Percentiles rank a stretch among this genome's conserved stretches.
phyloP scores from a whole-genome alignment of 2,888 invertebrate species.

The Aleiodes leptofemur region DNA sequence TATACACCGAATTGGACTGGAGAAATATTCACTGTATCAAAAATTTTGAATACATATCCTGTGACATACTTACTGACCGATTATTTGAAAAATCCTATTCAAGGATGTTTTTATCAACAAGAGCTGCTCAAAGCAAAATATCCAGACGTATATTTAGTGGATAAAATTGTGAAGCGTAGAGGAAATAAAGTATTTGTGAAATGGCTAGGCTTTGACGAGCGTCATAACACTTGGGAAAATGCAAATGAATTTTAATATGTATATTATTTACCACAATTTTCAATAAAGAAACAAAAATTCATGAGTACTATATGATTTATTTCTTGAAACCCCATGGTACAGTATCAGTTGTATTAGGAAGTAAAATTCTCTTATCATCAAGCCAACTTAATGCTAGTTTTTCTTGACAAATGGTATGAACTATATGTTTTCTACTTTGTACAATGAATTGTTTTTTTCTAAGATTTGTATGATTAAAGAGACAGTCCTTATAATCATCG shows the following conservation, averaged over 20 bases:
- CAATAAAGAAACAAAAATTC: no score
- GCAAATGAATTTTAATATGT: constrained; percentile 17
- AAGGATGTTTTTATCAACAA: constrained; percentile 61
- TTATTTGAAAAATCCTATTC: constrained; percentile 50
- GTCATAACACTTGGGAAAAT: constrained; percentile 44
- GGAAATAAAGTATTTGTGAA: constrained; percentile 40
- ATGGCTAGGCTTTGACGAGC: constrained; percentile 29
- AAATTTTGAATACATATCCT: constrained; percentile 45
- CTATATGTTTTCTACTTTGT: constrained; percentile 41
- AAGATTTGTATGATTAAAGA: constrained; percentile 30
- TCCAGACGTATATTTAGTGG: constrained; percentile 42
- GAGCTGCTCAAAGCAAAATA: constrained; percentile 52
- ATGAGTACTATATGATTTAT: no score
- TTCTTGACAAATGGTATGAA: background rate
- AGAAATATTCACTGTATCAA: no score
- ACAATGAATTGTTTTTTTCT: constrained; percentile 45
- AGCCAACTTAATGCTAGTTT: background rate
- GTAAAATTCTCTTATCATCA: constrained; percentile 16
- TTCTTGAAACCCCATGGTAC: background rate
- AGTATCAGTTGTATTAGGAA: background rate
- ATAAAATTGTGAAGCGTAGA: constrained; percentile 40
- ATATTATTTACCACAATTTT: background rate
- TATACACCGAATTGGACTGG: constrained; percentile 23
- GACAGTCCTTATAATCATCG: constrained; percentile 42
- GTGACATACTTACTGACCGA: constrained; percentile 61